Evolutionary conservation across 2,888 invertebrate species (phyloP), one percentile per base, ranked within the genome.

Genomic region (Leptopilina syphax): DNA sequence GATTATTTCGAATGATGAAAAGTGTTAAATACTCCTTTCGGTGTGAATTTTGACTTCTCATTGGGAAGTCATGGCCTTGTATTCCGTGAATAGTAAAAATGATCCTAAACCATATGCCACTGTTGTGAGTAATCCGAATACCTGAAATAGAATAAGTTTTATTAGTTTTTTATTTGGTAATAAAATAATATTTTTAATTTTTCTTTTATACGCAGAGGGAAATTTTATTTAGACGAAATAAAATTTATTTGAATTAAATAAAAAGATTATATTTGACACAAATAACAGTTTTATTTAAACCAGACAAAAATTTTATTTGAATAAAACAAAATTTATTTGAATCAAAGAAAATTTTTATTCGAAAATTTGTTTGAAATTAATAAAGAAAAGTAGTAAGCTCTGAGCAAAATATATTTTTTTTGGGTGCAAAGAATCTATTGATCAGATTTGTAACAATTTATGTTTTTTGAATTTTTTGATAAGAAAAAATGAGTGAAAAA

Each of bases 121-220:
- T 68, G 96, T 95, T 92, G 97, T 97, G 92, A 97, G 95, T 65
- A 97, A 91, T 80, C 96, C 97, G 90, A 97, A 97, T 77, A 95
- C 94, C 96, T 96, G 93, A 13, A 93, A 92, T 86, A 10, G 18
- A 63, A 68, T 24, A 66, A 44, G 2, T 24, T n/a, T 50, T 13
- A 65, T 77, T 13, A 44, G 6, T 41, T 41, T 66, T 41, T 34
- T 34, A 34, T 12, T 41, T 7, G 7, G 5, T n/a, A 41, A 5
- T 44, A 34, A 3, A 34, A 4, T 34, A 3, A 34, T 34, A 3
- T 34, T 34, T 8, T 67, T 44, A 13, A 18, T 44, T n/a, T 41
- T 76, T 50, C n/a, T 4, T 67, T 2, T 34, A 73, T 10, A 50
- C 12, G 13, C 18, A 34, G 13, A 12, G 73, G 44, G 24, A 1